Percentiles rank a stretch among this genome's conserved stretches.
Evolutionary conservation across 2,888 invertebrate genomes (phyloP).

Genomic region (Syrphus vitripennis): DNA sequence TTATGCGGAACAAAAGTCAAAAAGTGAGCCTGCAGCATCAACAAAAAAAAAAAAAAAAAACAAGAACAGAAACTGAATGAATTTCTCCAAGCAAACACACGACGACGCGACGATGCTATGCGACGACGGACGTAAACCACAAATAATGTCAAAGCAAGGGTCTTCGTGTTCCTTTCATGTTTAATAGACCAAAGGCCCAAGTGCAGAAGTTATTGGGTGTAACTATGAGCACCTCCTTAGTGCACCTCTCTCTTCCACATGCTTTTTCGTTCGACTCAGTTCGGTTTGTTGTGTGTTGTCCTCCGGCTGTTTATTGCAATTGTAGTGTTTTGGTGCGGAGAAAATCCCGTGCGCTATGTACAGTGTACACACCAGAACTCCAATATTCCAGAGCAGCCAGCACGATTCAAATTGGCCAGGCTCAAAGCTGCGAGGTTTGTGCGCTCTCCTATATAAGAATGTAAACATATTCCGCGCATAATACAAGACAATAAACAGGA

Average conservation of each 20-base stretch:
- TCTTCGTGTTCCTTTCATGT: constrained; percentile 70
- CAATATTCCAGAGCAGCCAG: constrained; percentile 37
- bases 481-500: constrained; percentile 58
- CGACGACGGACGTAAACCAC: constrained; percentile 30
- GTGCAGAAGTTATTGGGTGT: constrained; percentile 72
- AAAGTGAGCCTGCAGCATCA: constrained; percentile 4
- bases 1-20: constrained; percentile 34
- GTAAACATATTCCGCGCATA: not conserved
- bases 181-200: constrained; percentile 69
- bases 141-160: constrained; percentile 70
- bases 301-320: constrained; percentile 41
- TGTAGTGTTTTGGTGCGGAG: constrained; percentile 16
- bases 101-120: not conserved
- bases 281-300: constrained; percentile 14
- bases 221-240: constrained; percentile 69
- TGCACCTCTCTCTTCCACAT: constrained; percentile 44
- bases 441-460: not conserved
- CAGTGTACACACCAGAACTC: constrained; percentile 6
- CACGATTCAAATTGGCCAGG: constrained; percentile 50
- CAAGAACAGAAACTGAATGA: constrained; percentile 10
- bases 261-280: not conserved
- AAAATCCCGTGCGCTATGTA: constrained; percentile 42
- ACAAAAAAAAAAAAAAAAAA: not conserved
- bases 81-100: constrained; percentile 17
- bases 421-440: not conserved